A percentile compares a stretch with the other conserved stretches of the same genome.
These are phyloP conservation scores for Merodon equestris DNA, from an alignment of 2,888 invertebrate genomes.

Conservation along the genomic window DNA sequence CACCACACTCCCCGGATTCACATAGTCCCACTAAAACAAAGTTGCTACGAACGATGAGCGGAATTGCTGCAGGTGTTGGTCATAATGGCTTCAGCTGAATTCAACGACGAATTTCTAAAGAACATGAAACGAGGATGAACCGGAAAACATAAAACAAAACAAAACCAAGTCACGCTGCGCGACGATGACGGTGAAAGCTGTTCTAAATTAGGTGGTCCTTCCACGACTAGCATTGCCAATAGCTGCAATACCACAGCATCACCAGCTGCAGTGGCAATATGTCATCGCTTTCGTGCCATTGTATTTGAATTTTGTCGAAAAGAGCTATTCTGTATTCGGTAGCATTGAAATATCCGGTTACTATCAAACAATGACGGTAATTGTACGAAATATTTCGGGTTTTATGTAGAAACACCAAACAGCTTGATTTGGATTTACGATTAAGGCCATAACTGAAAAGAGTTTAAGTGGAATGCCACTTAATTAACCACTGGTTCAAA, in stretches of 20 bases:
- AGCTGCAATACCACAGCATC: constrained; percentile 40
- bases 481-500: too few relatives aligned
- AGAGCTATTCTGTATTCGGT: too few relatives aligned
- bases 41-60: constrained; percentile 19
- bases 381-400: too few relatives aligned
- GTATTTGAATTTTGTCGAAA: constrained; percentile 43
- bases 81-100: constrained; percentile 62
- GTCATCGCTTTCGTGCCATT: constrained; percentile 57
- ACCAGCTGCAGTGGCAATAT: constrained; percentile 57
- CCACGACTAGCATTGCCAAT: constrained; percentile 24
- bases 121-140: constrained; percentile 37
- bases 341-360: too few relatives aligned
- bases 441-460: too few relatives aligned
- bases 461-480: too few relatives aligned
- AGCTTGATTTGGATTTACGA: too few relatives aligned
- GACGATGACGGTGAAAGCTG: constrained; percentile 54
- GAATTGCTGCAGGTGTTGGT: constrained; percentile 63
- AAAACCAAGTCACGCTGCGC: constrained; percentile 25
- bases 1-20: constrained; percentile 7
- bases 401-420: too few relatives aligned
- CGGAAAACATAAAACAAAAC: constrained; percentile 43
- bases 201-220: constrained; percentile 54
- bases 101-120: constrained; percentile 35
- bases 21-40: constrained; percentile 1
- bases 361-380: too few relatives aligned